Base-by-base conservation (phyloP, 2,797 vertebrate genomes). In the Pteropus rufus region DNA sequence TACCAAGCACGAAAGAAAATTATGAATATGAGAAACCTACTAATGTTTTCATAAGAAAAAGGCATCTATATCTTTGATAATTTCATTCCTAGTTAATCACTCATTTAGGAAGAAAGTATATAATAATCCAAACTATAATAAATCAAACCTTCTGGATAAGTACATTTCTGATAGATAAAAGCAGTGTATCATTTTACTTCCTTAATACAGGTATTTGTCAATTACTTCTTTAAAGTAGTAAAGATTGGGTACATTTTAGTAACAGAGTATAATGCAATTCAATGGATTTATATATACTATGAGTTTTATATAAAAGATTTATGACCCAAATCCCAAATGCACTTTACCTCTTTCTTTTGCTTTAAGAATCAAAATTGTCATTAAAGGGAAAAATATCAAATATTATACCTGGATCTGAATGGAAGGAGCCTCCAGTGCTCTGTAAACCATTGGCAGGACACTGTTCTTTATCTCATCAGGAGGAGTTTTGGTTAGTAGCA, bases 401-500 rank as follows among this genome's bases (percentile, higher is more conserved):
- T 34, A 81, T 16, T 36, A 10, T 98, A 99, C 99, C 99, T 99
- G 99, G 88, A 99, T 99, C 98, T 99, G 99, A 97, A 99, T 99
- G 65, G 99, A 99, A 4, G 99, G 99, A 16, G 99, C 99, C 98
- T 99, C 99, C 91, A 99, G 98, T 26, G 99, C 99, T 98, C 99
- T 98, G 98, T 99, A 99, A 92, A 99, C 99, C 99, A 99, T 99
- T 0, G 99, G 99, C 19, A 99, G 97, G 73, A 99, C 99, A 2
- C 99, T 98, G 98, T 99, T 99, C 98, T 99, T 99, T 97, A 99
- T 99, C 97, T 99, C 99, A 87, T 99, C 99, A 0, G 99, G 64
- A 24, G 99, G 99, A 0, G 99, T 99, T 98, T 99, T 99, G 92
- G 99, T 99, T 97, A 99, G 98, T 72, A 99, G 98, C 26, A 99